Evolutionary conservation across 2,113 vertebrate genomes (phyloP).

Genomic region (Melanotaenia duboulayi): DNA sequence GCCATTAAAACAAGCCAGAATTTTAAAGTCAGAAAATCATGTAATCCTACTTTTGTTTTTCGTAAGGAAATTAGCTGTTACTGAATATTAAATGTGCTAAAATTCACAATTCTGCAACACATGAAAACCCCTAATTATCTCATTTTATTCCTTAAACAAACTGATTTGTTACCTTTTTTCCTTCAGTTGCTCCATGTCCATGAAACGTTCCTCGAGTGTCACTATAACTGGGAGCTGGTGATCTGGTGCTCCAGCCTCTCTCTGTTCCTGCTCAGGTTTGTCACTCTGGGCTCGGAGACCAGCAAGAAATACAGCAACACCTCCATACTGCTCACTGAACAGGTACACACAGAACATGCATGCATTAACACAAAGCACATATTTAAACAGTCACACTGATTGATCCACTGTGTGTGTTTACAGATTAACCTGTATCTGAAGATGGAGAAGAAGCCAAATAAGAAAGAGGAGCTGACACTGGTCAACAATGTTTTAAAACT

Average conservation of each 20-base stretch:
- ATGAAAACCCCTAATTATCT: too few species aligned
- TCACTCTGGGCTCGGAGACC: conserved; percentile 98
- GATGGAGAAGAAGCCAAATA: conserved; percentile 99
- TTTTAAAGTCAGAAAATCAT: too few species aligned
- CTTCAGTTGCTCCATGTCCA: conserved; percentile 90
- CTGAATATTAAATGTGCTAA: too few species aligned
- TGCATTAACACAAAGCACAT: not conserved
- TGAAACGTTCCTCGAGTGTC: conserved; percentile 95
- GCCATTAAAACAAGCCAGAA: too few species aligned
- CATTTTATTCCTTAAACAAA: too few species aligned
- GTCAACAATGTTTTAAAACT: conserved; percentile 99
- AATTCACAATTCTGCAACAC: too few species aligned
- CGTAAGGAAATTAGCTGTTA: too few species aligned
- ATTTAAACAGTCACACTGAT: not conserved
- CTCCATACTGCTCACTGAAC: conserved; percentile 98
- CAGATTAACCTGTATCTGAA: conserved; percentile 99
- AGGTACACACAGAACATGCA: conserved; percentile 79
- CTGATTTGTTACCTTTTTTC: rapidly evolving
- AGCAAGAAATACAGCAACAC: conserved; percentile 99
- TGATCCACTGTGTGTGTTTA: not conserved
- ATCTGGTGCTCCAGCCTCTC: conserved; percentile 97
- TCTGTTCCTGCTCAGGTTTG: conserved; percentile 96
- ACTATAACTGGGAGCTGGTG: conserved; percentile 98
- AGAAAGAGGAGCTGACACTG: conserved; percentile 97
- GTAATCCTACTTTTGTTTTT: too few species aligned